Conservation (phyloP, 2,888 invertebrate genomes). For the Tholera decimalis region DNA sequence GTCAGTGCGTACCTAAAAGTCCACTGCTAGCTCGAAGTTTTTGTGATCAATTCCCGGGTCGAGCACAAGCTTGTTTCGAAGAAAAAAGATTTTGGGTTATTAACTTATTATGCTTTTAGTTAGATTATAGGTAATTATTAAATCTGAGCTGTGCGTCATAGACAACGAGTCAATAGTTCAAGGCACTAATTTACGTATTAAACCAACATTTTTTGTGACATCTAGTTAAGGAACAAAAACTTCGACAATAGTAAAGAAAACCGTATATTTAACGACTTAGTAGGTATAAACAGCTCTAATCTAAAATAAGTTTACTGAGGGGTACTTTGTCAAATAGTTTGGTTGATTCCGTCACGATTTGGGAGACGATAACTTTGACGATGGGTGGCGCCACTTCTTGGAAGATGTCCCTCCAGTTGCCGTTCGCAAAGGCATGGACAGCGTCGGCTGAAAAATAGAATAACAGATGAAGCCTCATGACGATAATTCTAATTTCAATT, state of each 20-base stretch:
- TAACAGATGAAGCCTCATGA: background rate
- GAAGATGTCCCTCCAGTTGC: slow-evolving; percentile 84
- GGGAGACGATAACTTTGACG: slow-evolving; percentile 77
- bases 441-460: slow-evolving; percentile 75
- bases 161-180: slow-evolving; percentile 31
- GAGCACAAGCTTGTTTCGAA: too few species aligned
- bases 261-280: slow-evolving; percentile 23
- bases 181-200: slow-evolving; percentile 12
- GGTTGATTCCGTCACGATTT: slow-evolving; percentile 74
- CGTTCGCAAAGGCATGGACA: slow-evolving; percentile 80
- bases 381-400: slow-evolving; percentile 86
- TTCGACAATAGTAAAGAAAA: slow-evolving; percentile 4
- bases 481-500: too few species aligned
- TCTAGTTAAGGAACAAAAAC: slow-evolving; percentile 8
- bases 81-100: too few species aligned
- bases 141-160: slow-evolving; percentile 16
- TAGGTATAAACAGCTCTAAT: slow-evolving; percentile 53
- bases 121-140: background rate
- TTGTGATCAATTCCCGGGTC: too few species aligned
- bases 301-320: slow-evolving; percentile 71
- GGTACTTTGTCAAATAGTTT: slow-evolving; percentile 82
- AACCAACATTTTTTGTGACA: slow-evolving; percentile 14
- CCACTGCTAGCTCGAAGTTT: too few species aligned
- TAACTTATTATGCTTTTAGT: too few species aligned
- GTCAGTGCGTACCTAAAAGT: too few species aligned